These are phyloP conservation scores for Arge pagana DNA, from an alignment of 2,888 invertebrate species.

Conservation along the genomic window DNA sequence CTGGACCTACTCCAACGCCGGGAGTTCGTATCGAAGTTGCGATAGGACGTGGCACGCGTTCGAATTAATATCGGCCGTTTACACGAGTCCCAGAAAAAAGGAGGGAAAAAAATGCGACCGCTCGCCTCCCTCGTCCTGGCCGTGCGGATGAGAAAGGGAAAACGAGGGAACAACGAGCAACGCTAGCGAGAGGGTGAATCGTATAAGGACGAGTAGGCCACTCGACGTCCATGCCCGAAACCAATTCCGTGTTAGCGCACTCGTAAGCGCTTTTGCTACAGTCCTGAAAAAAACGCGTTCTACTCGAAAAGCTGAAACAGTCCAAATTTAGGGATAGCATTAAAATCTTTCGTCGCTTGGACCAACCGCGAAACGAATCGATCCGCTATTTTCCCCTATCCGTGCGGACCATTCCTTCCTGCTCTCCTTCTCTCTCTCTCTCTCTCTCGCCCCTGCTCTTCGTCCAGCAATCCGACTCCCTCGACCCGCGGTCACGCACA, in stretches of 20 bases:
- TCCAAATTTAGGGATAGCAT: no score
- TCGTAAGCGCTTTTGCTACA: constrained; percentile 2
- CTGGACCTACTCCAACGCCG: neutral
- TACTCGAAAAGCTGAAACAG: no score
- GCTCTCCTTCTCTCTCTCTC: constrained; percentile 27
- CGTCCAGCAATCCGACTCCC: neutral
- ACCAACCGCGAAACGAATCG: no score
- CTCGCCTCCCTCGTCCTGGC: no score
- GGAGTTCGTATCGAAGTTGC: constrained; percentile 1
- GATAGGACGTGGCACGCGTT: constrained; percentile 8
- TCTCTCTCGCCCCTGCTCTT: constrained; percentile 9
- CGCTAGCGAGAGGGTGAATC: neutral
- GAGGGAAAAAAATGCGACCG: neutral
- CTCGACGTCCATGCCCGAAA: constrained; percentile 17
- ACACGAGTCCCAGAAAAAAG: constrained; percentile 7
- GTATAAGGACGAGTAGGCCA: constrained; percentile 3
- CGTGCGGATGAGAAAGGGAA: neutral
- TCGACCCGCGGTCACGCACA: neutral
- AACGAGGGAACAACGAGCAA: constrained; percentile 6
- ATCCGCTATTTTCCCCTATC: no score
- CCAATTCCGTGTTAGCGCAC: constrained; percentile 14
- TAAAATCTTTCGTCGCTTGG: no score
- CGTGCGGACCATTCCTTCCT: constrained; percentile 2
- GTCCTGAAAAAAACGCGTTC: no score
- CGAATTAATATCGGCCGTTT: constrained; percentile 15